Evolutionary conservation across 1,140 invertebrate genomes (phyloP), one percentile per base, ranked within the genome.

Genomic region (Drosophila sp.): DNA sequence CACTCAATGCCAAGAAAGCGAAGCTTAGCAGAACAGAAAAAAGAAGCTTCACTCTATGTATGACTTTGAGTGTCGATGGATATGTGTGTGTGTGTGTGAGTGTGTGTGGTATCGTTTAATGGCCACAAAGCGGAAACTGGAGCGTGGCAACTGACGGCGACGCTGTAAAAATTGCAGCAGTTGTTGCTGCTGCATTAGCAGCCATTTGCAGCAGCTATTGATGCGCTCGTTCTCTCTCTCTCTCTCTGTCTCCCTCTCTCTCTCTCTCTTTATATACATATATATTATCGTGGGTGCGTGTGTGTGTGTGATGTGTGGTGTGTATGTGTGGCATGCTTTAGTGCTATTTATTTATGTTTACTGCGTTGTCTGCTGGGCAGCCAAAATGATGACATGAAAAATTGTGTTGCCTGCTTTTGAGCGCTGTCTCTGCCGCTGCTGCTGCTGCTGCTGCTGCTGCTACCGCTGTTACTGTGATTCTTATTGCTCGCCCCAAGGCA

Each of bases 261-360:
- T 38, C 21, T 21, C 21, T 21, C 21, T 21, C 21, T 21, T 21
- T 21, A 21, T 21, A 21, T 21, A 21, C 1, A 21, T 21, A 21
- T 21, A 21, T 21, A 21, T 21, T 4, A 21, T n/a, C n/a, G n/a
- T n/a, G n/a, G n/a, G n/a, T n/a, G n/a, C n/a, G n/a, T 16, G 7
- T 43, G 14, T 14, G 14, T 43, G 6, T 6, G 16, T 14, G 25
- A 27, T 2, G 7, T 14, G 11, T 38, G 16, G 7, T 58, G 40
- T 27, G 1, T 62, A 7, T 51, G 7, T 9, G 16, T 43, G 2
- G 38, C 0, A 16, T 63, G 50, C 73, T 78, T 84, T 78, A 81
- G 81, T 81, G 82, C 82, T 80, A 80, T 87, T 86, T 86, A 87
- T 86, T 86, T 87, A 86, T 87, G 82, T 86, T 86, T 86, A 78